Evolutionary conservation across 2,113 vertebrate species (phyloP).

Genomic region (Nycticryphes semicollaris): DNA sequence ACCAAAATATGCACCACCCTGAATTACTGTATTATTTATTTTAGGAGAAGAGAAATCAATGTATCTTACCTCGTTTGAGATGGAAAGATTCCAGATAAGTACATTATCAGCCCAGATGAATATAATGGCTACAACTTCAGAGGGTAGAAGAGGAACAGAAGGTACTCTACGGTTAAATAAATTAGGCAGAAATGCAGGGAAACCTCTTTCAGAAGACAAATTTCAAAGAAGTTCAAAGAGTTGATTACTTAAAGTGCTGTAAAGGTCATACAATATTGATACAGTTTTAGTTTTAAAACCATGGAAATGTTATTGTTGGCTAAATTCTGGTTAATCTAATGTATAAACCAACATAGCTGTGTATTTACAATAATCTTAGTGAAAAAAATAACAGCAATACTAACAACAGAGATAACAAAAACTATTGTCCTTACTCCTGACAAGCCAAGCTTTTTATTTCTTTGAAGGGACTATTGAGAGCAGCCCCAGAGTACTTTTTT

Average conservation of each 20-base stretch:
- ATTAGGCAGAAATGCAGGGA: not conserved
- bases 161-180: not conserved
- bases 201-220: not conserved
- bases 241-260: not conserved
- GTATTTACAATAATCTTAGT: not conserved
- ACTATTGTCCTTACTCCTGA: not conserved
- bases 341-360: not conserved
- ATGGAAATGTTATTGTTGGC: not conserved
- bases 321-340: not conserved
- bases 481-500: not conserved
- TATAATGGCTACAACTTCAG: not conserved
- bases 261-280: not conserved
- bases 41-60: not conserved
- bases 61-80: not conserved
- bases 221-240: not conserved
- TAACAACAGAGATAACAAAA: not conserved
- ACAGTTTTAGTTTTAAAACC: not conserved
- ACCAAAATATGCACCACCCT: not conserved
- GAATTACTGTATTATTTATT: not conserved
- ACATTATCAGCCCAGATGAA: not conserved
- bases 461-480: not conserved
- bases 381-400: not conserved
- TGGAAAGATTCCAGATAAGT: not conserved
- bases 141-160: not conserved
- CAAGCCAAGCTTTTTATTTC: not conserved